phyloP scores from a whole-genome alignment of 2,888 invertebrate genomes.

The Sicus ferrugineus region DNA sequence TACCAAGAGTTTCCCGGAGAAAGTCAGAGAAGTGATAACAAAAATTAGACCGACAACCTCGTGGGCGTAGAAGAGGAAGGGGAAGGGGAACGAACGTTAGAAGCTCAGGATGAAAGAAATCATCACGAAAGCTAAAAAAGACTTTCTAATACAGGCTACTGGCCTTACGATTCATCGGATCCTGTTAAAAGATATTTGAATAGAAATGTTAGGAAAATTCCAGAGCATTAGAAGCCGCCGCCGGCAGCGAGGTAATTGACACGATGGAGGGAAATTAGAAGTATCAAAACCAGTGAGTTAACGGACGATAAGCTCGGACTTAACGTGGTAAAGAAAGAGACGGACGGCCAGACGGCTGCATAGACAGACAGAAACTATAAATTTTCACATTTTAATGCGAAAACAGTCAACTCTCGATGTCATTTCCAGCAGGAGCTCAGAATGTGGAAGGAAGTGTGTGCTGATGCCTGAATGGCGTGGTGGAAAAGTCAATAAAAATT shows the following conservation, averaged over 20 bases:
- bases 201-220: constrained; percentile 60
- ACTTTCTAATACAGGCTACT: not conserved
- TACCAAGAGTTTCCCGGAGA: not conserved
- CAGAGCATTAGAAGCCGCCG: constrained; percentile 44
- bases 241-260: not conserved
- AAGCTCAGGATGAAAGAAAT: not conserved
- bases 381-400: constrained; percentile 60
- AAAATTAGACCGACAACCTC: not conserved
- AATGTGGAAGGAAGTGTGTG: not conserved
- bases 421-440: constrained; percentile 57
- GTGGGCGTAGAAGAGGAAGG: constrained; percentile 7
- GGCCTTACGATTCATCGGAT: constrained; percentile 43
- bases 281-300: constrained; percentile 11
- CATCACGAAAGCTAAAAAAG: not conserved
- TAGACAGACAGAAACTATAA: constrained; percentile 37
- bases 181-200: constrained; percentile 62
- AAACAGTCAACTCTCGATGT: constrained; percentile 64
- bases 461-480: not conserved
- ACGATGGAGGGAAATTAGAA: constrained; percentile 20
- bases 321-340: constrained; percentile 15
- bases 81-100: constrained; percentile 24
- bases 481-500: not conserved
- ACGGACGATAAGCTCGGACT: not conserved
- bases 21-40: not conserved
- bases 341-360: not conserved